Evolutionary conservation across 2,888 invertebrate genomes (phyloP).

Genomic region (Melipona beecheii): DNA sequence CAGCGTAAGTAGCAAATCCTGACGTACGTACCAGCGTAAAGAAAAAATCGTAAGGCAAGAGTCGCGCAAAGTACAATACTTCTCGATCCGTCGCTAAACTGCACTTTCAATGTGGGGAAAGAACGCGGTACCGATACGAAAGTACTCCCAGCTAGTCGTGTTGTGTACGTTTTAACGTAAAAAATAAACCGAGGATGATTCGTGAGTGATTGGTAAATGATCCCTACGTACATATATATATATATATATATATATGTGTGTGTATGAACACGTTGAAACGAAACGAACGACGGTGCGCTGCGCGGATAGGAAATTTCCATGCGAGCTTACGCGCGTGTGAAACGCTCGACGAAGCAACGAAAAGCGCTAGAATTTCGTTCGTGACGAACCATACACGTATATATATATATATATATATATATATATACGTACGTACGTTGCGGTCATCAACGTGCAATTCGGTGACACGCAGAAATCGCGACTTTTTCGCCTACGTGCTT

Average conservation of each 20-base stretch:
- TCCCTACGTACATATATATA: neutral
- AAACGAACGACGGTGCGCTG: constrained; percentile 10
- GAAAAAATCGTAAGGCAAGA: neutral
- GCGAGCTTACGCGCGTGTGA: constrained; percentile 11
- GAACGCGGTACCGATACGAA: neutral
- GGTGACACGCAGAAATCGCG: constrained; percentile 13
- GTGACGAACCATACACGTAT: neutral
- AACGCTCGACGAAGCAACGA: constrained; percentile 35
- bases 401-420: neutral
- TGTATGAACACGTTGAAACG: neutral
- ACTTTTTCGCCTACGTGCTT: neutral
- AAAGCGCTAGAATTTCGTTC: neutral
- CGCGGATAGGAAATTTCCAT: constrained; percentile 47
- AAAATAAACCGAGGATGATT: constrained; percentile 9
- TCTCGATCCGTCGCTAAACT: constrained; percentile 4
- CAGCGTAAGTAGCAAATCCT: neutral
- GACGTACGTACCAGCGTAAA: neutral
- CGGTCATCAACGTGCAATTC: neutral
- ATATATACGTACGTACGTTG: neutral
- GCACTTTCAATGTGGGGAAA: neutral
- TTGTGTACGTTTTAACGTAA: constrained; percentile 5
- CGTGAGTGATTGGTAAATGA: neutral
- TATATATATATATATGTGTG: too few relatives aligned
- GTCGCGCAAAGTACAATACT: neutral
- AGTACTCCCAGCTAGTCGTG: neutral